Evolutionary conservation across 2,888 invertebrate species (phyloP), one percentile per base, ranked within the genome.

Genomic region (Drosophila algonquin): DNA sequence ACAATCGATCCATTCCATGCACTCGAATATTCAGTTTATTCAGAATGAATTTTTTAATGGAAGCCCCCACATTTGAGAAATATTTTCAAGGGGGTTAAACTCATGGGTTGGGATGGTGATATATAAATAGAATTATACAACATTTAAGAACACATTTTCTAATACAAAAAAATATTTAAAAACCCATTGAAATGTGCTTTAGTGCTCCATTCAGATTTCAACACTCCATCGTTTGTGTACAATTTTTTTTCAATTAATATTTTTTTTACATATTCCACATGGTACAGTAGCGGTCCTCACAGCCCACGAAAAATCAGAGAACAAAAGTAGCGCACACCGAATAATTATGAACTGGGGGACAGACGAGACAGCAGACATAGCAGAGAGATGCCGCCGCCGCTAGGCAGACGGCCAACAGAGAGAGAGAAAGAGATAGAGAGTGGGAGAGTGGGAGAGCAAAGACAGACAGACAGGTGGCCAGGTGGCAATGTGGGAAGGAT

Each of bases 401-500:
- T 40, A 56, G 52, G 47, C 27, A 44, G 32, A 46, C 56, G 44
- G 67, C 35, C 35, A 14, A 14, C 9, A 18, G 44, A n/a, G 21
- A 47, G 35, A 30, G 44, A 63, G 9, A 50, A 24, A 46, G 27
- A 30, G 47, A 40, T 16, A 51, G 51, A 46, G 21, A 61, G 14
- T 12, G 12, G 40, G 30, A 14, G 63, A 54, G 48, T 54, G 3
- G 18, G 24, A 3, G 48, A 57, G 55, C 14, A 40, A 7, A 40
- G 14, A 35, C 53, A 9, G 30, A 55, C 40, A 7, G 55, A 55
- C 40, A 35, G 47, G 45, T 35, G n/a, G 63, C 56, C 67, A 65
- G 80, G 67, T 53, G 71, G 76, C 75, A 59, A 60, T 59, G 60
- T 59, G 65, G 75, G 69, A 68, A 75, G 8, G 30, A 8, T 30